Evolutionary conservation across 1,140 invertebrate species (phyloP).

Genomic region (Leucophenga varia): DNA sequence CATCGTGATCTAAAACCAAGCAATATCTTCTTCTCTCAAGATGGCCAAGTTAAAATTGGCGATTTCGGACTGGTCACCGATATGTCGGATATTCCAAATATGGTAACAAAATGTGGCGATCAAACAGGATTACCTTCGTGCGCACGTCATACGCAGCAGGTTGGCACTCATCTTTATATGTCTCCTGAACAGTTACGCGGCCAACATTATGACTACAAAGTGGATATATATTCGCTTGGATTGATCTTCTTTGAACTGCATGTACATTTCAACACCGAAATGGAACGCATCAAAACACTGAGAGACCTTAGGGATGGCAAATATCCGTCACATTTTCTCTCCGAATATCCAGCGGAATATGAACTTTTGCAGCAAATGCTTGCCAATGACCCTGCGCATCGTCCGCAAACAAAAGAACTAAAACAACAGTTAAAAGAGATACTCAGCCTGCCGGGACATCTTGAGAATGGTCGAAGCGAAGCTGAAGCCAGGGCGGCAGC

Average conservation of each 20-base stretch:
- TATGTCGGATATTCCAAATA: conserved; percentile 67
- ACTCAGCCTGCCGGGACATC: conserved; percentile 30
- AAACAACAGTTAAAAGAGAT: conserved; percentile 41
- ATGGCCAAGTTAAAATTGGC: conserved; percentile 90
- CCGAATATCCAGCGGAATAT: conserved; percentile 66
- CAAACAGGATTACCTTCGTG: conserved; percentile 33
- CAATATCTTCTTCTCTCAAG: conserved; percentile 92
- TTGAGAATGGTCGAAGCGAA: conserved; percentile 35
- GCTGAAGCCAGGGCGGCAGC: conserved; percentile 33
- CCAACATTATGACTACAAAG: conserved; percentile 85
- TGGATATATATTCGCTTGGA: conserved; percentile 95
- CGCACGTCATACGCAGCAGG: conserved; percentile 61
- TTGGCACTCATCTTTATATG: conserved; percentile 93
- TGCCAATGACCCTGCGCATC: conserved; percentile 67
- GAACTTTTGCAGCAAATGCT: conserved; percentile 76
- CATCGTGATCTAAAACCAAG: conserved; percentile 96
- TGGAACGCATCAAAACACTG: conserved; percentile 76
- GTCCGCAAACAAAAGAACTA: conserved; percentile 77
- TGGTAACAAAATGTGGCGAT: conserved; percentile 41
- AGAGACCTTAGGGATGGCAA: conserved; percentile 64
- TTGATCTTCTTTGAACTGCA: conserved; percentile 92
- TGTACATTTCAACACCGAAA: conserved; percentile 84
- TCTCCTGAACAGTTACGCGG: conserved; percentile 89
- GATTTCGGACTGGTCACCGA: conserved; percentile 95
- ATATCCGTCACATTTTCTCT: conserved; percentile 72